Base-by-base conservation (phyloP, 2,888 invertebrate genomes). In the Drosophila recens region DNA sequence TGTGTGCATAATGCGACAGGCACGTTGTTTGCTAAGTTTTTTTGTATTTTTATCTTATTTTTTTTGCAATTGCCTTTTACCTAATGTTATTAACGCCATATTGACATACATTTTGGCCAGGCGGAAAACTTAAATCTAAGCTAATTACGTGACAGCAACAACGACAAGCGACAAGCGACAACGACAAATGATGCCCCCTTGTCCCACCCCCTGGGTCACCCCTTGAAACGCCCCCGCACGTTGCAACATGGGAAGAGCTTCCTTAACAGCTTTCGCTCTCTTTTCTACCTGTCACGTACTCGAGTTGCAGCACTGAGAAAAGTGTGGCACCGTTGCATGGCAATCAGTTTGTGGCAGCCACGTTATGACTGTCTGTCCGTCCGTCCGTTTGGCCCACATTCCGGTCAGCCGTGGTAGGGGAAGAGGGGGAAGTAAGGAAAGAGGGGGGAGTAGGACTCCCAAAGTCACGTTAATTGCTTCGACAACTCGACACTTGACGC, bases 391-490 rank as follows among this genome's bases (percentile, higher is more conserved):
- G 59, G 51, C 51, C 63, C 63, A 64, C 64, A 46, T 66, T 34
- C 15, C 8, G 15, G 1, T 27, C 34, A 36, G 1, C 8, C 23
- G 30, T 8, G 1, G 30, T 4, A 4, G 30, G 30, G 1, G 0
- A 8, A 13, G 20, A 43, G 36, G 3, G 34, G 30, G 30, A 30
- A 27, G 0, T 3, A 9, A 2, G 45, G 45, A 3, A 30, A 17
- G 8, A 11, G 1, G 34, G 49, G 27, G 11, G 1, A 9, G 46
- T 3, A 13, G 8, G 27, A 48, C 62, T 36, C 46, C 38, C 77
- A 80, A 79, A 87, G 87, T 83, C 84, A 82, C 67, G 85, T 84
- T 87, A 87, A 87, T 87, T 82, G 78, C 85, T 73, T 82, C 87
- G 80, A 84, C 76, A 77, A 52, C 58, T 59, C 56, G 73, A 69